Evolutionary conservation across 2,888 invertebrate genomes (phyloP).

Genomic region (Volucella inflata): DNA sequence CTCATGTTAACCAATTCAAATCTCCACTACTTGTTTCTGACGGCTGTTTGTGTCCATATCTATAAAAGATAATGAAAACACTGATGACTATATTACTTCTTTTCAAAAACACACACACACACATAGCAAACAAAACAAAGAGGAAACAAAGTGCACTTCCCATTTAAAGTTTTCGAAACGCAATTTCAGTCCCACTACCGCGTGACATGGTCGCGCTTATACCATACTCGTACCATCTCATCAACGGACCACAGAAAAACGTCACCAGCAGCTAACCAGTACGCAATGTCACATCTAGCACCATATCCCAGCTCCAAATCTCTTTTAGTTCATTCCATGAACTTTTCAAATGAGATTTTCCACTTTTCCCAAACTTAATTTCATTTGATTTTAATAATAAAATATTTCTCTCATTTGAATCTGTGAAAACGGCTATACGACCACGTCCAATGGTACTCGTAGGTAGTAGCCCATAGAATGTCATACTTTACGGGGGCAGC

Average conservation of each 20-base stretch:
- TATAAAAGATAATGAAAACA: conserved; percentile 23
- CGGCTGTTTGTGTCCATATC: neutral
- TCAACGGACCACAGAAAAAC: conserved; percentile 26
- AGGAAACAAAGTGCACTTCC: conserved; percentile 21
- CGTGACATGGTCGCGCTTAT: conserved; percentile 49
- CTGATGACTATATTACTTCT: conserved; percentile 63
- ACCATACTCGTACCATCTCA: conserved; percentile 35
- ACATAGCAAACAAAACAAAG: too few relatives aligned
- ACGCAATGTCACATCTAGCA: neutral
- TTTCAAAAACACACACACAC: conserved; percentile 23
- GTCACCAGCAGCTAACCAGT: conserved; percentile 6
- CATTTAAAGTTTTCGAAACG: conserved; percentile 66
- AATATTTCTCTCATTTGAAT: conserved; percentile 74
- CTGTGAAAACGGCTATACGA: conserved; percentile 18
- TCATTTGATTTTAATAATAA: conserved; percentile 75
- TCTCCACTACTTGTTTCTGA: conserved; percentile 13
- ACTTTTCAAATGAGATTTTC: conserved; percentile 75
- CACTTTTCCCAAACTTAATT: conserved; percentile 73
- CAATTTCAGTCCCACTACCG: conserved; percentile 57
- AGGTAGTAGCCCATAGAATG: conserved; percentile 47
- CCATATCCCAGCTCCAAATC: conserved; percentile 21
- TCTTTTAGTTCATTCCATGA: conserved; percentile 62
- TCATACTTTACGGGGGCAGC: conserved; percentile 46
- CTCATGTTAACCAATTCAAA: neutral
- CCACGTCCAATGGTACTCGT: conserved; percentile 19